Evolutionary conservation across 2,888 invertebrate species (phyloP), one percentile per base, ranked within the genome.

Genomic region (Pseudococcus longispinus): DNA sequence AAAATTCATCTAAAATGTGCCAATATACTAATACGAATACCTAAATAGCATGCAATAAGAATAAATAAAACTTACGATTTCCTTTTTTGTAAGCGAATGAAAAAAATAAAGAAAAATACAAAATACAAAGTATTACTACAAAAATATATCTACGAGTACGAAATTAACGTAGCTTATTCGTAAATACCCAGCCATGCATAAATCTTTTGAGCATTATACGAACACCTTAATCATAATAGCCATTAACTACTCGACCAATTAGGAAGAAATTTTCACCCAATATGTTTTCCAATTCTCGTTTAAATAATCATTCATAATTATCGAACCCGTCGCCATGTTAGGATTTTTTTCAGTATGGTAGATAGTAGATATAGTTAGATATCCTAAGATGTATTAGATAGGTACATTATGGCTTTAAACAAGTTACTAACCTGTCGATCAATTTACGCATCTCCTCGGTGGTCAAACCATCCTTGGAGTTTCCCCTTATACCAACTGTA

Each of bases 371-470:
- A 55, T n/a, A n/a, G n/a, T 55, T 55, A 55, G 55, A 55, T 55
- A 55, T 55, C 55, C 55, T 55, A 55, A 55, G 5, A 60, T 15
- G 60, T 60, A 60, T 60, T 60, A 60, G 60, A 23, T 55, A 60
- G 9, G n/a, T 51, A 46, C 2, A n/a, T n/a, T 20, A 60, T 9
- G 60, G 60, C 9, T 60, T 20, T 60, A 60, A 60, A 8, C 23
- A 60, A 23, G 15, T 84, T 92, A 95, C 94, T 96, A 94, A 97
- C 97, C 96, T 97, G 95, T 97, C 97, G 93, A 97, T 96, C 93
- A 97, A 95, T 94, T 96, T 97, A 93, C 97, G 95, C 96, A 97
- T 96, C 94, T 97, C 97, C 94, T 97, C 97, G 93, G 95, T 96
- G 93, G 96, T 94, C 94, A 96, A 95, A 93, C 95, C 95, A 94